Base-by-base conservation (phyloP, 2,113 vertebrate species). In the Ptychochromis oligacanthus region DNA sequence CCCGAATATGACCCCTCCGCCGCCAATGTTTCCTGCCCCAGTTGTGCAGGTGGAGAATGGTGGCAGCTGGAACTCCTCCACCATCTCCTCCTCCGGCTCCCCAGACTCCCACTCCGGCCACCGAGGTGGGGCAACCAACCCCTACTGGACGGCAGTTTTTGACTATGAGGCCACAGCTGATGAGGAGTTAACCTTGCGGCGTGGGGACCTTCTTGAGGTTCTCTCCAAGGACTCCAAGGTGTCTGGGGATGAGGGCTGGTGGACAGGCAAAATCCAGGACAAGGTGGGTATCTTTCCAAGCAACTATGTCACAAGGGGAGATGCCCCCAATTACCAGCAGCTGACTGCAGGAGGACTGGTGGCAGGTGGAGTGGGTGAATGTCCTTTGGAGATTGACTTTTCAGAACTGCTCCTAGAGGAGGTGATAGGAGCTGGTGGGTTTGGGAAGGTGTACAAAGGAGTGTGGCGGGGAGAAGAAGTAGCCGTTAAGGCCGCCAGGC, bases 241-340 rank as follows among this genome's bases (percentile, higher is more conserved):
- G 67, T 98, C 97, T 1, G 97, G 97, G 57, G 97, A 98, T n/a
- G 97, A 97, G 91, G 97, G 97, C 55, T 98, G 97, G 97, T 97
- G 97, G 97, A 97, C 97, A 2, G 97, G 97, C 22, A 97, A 96
- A 93, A 96, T 97, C 76, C 93, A 96, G 90, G 96, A 96, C 92
- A 97, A 97, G 49, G 97, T 98, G 94, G 97, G 97, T 65, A 96
- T 98, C 92, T 98, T 97, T 90, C 97, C 97, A 38, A 96, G 97
- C 91, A 98, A 97, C 94, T 97, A 98, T 38, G 97, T 97, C 84
- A 96, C 95, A 1, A 95, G 93, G 36, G 94, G 96, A 38, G 93
- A 94, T 6, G 83, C 94, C 8, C 84, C 93, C 75, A 94, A 85
- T 83, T 95, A 95, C 90, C 91, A 93, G 61, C 92, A 92, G 59